Conservation (phyloP, 2,797 vertebrate species). For the Hyperoplus immaculatus region DNA sequence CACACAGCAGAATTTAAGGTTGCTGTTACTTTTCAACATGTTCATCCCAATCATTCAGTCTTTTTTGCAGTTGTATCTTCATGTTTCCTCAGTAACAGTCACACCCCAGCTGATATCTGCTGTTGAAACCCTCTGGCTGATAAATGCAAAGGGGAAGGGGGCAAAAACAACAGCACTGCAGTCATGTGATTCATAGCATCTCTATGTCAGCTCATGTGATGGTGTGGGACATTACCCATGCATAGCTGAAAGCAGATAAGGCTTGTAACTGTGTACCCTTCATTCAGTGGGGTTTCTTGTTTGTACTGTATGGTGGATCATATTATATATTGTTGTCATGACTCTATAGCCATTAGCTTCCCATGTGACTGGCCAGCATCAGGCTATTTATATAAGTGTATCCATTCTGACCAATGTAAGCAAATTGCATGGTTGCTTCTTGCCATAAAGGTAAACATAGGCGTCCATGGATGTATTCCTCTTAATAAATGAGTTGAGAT, state of each 20-base stretch:
- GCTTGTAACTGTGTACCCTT: not conserved
- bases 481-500: not conserved
- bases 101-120: slow-evolving; percentile 51
- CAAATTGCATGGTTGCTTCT: too few species aligned
- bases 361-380: not conserved
- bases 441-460: too few species aligned
- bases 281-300: not conserved
- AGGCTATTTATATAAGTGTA: not conserved
- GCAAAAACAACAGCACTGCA: slow-evolving; percentile 1
- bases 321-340: not conserved
- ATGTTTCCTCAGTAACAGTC: slow-evolving; percentile 40
- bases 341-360: not conserved
- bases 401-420: not conserved
- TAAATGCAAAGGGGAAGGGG: not conserved
- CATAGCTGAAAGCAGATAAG: slow-evolving; percentile 1
- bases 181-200: slow-evolving; percentile 45
- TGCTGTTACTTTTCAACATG: not conserved
- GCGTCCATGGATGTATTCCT: too few species aligned
- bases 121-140: slow-evolving; percentile 33
- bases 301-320: not conserved
- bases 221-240: not conserved
- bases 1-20: not conserved
- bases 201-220: slow-evolving; percentile 34
- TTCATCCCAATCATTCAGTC: not conserved
- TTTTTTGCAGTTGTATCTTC: not conserved